A percentile compares a stretch with the other conserved stretches of the same genome.
These are phyloP conservation scores for Oxystoma pomonae DNA, from an alignment of 2,888 invertebrate genomes.

Conservation along the genomic window DNA sequence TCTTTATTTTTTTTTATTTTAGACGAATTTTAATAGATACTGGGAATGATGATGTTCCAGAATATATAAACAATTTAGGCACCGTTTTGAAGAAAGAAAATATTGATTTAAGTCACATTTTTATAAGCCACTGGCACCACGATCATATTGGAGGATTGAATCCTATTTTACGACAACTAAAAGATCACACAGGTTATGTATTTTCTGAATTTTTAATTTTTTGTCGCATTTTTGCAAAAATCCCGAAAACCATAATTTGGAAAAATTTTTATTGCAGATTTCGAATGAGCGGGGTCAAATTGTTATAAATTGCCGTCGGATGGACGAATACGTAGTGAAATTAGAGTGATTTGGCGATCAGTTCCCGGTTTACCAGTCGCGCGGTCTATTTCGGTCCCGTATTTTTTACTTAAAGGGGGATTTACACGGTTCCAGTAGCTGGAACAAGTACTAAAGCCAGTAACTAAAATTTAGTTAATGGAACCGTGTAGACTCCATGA, in stretches of 20 bases:
- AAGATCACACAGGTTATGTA: constrained; percentile 36
- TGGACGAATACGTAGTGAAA: too few species aligned
- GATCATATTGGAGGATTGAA: constrained; percentile 92
- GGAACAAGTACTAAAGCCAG: too few species aligned
- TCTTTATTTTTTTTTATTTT: too few species aligned
- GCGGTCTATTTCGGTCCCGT: too few species aligned
- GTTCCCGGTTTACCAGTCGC: too few species aligned
- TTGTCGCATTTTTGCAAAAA: background rate
- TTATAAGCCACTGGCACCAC: constrained; percentile 94
- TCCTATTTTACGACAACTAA: constrained; percentile 56
- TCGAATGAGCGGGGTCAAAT: too few species aligned
- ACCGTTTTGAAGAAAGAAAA: constrained; percentile 68
- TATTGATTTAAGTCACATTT: constrained; percentile 74
- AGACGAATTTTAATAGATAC: constrained; percentile 93
- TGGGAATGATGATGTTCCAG: constrained; percentile 74
- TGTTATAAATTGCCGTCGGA: too few species aligned
- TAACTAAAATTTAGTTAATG: too few species aligned
- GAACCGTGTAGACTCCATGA: too few species aligned
- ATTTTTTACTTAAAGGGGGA: too few species aligned
- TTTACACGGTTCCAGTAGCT: too few species aligned
- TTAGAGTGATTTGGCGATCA: too few species aligned
- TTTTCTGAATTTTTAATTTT: background rate
- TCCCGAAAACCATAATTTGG: background rate
- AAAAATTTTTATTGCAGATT: background rate
- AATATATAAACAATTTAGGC: constrained; percentile 72